phyloP scores from a whole-genome alignment of 2,797 vertebrate species.

The Lepus townsendii region DNA sequence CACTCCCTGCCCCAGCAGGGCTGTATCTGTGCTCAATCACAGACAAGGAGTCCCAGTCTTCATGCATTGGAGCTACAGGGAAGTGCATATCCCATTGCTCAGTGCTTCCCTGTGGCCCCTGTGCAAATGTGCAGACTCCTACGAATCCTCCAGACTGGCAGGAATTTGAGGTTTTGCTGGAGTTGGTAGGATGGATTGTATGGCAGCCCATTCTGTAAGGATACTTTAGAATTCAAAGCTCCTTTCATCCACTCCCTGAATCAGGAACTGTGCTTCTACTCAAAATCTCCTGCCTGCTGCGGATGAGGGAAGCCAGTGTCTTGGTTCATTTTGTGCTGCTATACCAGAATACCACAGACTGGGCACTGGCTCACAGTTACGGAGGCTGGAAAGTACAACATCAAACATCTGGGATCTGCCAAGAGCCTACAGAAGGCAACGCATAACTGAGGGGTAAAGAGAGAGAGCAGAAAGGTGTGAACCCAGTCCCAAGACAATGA shows the following conservation, averaged over 20 bases:
- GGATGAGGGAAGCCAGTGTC: too few species aligned
- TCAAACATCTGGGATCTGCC: neutral
- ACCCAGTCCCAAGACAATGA: neutral
- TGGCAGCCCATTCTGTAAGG: neutral
- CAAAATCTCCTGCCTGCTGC: neutral
- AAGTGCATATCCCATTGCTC: neutral
- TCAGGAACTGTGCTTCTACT: neutral
- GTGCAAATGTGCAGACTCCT: neutral
- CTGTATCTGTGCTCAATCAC: neutral
- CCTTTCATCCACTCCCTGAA: neutral
- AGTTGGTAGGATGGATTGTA: neutral
- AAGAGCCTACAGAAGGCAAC: neutral
- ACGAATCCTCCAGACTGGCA: neutral
- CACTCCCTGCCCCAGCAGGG: too few species aligned
- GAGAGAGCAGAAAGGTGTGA: neutral
- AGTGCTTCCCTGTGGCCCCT: neutral
- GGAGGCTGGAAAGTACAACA: neutral
- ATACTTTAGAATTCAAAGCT: neutral
- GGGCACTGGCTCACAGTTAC: neutral
- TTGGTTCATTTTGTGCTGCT: neutral
- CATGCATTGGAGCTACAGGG: neutral
- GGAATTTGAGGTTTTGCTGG: neutral
- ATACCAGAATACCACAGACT: neutral
- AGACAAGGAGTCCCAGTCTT: neutral
- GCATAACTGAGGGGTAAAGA: too few species aligned